phyloP scores from a whole-genome alignment of 2,797 vertebrate genomes.

The Leuciscus waleckii region DNA sequence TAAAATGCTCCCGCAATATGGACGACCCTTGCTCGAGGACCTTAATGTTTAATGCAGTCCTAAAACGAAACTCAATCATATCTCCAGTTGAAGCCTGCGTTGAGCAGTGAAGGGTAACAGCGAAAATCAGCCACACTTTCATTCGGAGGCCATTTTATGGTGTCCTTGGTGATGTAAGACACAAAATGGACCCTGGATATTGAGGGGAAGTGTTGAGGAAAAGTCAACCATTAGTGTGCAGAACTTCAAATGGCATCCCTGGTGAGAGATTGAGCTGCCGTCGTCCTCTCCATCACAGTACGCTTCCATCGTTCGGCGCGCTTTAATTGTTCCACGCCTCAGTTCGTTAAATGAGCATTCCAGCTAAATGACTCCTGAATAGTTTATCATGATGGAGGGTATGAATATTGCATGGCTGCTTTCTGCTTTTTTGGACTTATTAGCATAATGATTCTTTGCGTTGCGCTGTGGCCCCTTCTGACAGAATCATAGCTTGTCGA shows the following conservation, averaged over 20 bases:
- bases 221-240: slow-evolving; percentile 42
- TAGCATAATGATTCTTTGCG: slow-evolving; percentile 56
- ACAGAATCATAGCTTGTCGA: slow-evolving; percentile 33
- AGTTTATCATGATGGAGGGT: slow-evolving; percentile 59
- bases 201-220: slow-evolving; percentile 34
- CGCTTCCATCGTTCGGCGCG: slow-evolving; percentile 29
- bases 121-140: slow-evolving; percentile 21
- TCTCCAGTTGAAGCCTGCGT: slow-evolving; percentile 8
- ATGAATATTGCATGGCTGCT: slow-evolving; percentile 59
- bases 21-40: slow-evolving; percentile 22
- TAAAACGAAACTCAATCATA: slow-evolving; percentile 35
- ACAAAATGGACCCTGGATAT: slow-evolving; percentile 56
- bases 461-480: slow-evolving; percentile 19
- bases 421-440: slow-evolving; percentile 44
- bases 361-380: slow-evolving; percentile 64
- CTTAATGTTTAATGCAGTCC: slow-evolving; percentile 7
- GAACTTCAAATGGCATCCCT: slow-evolving; percentile 44
- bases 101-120: slow-evolving; percentile 4
- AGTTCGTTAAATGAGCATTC: slow-evolving; percentile 63
- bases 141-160: slow-evolving; percentile 49
- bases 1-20: neutral
- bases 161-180: slow-evolving; percentile 35
- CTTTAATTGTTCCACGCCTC: slow-evolving; percentile 64
- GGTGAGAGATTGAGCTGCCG: slow-evolving; percentile 44
- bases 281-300: slow-evolving; percentile 49